Evolutionary conservation across 2,888 invertebrate species (phyloP).

Genomic region (Ormyrus labotus): DNA sequence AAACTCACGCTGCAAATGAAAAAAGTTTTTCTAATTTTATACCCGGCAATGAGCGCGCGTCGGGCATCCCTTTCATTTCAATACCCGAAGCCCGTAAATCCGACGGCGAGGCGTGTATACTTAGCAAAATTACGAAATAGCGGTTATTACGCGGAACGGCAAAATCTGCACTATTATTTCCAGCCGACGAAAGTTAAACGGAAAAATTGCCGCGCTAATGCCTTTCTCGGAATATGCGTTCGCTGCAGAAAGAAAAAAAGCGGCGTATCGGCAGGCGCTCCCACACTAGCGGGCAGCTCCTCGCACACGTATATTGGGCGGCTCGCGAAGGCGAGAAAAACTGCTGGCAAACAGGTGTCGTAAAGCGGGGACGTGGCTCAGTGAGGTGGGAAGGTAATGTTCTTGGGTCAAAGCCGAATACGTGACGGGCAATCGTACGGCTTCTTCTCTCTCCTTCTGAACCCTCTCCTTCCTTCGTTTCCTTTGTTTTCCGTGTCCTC

Average conservation of each 20-base stretch:
- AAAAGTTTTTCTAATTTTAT: too few relatives aligned
- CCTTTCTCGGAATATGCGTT: background rate
- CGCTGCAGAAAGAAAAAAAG: background rate
- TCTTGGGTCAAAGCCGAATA: conserved; percentile 56
- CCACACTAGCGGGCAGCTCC: background rate
- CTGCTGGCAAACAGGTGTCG: conserved; percentile 69
- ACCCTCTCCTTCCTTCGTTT: conserved; percentile 1
- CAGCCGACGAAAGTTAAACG: background rate
- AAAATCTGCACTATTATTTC: too few relatives aligned
- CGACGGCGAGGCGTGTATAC: too few relatives aligned
- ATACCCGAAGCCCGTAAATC: too few relatives aligned
- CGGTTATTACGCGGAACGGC: too few relatives aligned
- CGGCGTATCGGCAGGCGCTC: too few relatives aligned
- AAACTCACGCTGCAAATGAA: too few relatives aligned
- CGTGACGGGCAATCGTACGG: conserved; percentile 63
- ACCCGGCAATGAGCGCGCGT: too few relatives aligned
- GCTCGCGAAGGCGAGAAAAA: conserved; percentile 31
- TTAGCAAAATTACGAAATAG: too few relatives aligned
- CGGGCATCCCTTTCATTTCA: too few relatives aligned
- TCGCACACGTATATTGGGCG: conserved; percentile 1
- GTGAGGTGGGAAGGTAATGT: conserved; percentile 55
- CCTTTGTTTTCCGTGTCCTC: background rate
- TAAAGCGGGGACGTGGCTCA: conserved; percentile 67
- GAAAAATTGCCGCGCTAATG: background rate
- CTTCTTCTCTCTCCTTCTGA: conserved; percentile 1